These are phyloP conservation scores for Ruditapes philippinarum DNA, from an alignment of 1,140 invertebrate species.

Conservation along the genomic window DNA sequence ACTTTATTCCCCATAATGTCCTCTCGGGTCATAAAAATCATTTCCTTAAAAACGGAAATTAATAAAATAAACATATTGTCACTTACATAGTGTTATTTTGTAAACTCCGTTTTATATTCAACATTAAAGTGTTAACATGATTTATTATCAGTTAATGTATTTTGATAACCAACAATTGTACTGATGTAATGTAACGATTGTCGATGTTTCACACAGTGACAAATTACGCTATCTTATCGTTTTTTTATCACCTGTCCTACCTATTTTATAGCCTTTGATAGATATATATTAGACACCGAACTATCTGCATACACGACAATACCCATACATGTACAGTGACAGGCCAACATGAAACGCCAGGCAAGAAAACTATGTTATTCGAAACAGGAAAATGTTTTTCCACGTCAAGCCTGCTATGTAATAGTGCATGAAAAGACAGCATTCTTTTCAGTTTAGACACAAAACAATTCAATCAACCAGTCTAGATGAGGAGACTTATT, in stretches of 20 bases:
- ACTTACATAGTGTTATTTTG: too few species aligned
- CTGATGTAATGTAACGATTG: neutral
- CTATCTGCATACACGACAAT: slow-evolving; percentile 1
- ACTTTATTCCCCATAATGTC: too few species aligned
- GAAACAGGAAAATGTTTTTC: neutral
- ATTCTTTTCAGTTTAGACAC: neutral
- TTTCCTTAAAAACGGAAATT: too few species aligned
- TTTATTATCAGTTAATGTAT: neutral
- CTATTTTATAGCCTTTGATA: neutral
- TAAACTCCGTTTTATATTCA: too few species aligned
- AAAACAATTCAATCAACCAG: neutral
- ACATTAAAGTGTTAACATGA: too few species aligned
- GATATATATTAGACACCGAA: slow-evolving; percentile 15
- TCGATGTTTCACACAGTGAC: neutral
- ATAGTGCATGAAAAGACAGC: neutral
- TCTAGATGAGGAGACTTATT: too few species aligned
- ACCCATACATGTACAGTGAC: neutral
- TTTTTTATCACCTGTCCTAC: neutral
- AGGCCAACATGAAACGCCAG: neutral
- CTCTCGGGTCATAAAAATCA: too few species aligned
- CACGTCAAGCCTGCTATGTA: neutral
- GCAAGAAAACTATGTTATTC: slow-evolving; percentile 22
- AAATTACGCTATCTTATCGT: neutral
- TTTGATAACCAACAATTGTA: neutral
- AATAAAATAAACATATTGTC: too few species aligned